Evolutionary conservation across 2,888 invertebrate species (phyloP), one percentile per base, ranked within the genome.

Genomic region (Latrodectus elegans): DNA sequence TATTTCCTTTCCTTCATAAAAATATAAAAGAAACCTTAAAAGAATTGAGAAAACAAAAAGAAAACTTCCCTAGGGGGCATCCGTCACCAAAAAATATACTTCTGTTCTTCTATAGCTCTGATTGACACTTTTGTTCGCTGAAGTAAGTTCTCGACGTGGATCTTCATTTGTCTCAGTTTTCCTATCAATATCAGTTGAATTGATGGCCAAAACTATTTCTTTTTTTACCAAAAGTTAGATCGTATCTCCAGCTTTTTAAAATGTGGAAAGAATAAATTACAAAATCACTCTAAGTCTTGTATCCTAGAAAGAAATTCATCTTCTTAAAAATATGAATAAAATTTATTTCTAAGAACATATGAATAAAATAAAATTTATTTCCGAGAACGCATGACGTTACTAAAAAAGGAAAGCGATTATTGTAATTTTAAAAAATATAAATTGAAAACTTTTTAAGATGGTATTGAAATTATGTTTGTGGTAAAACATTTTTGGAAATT

Each of bases 111-210:
- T 38, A 53, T 53, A 52, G 26, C 71, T 65, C 84, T 84, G 84
- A 84, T 84, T 84, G 84, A 84, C 84, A 84, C 84, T 84, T 84
- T 84, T 78, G 84, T 84, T 77, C 84, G 67, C 60, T 65, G 84
- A 72, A 77, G 73, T 77, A 67, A 83, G 83, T 83, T 77, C 38
- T 22, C 51, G 72, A 14, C 72, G 64, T 38, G 77, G 84, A 84
- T 84, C 78, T 84, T 84, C 84, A 84, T 84, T 84, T 84, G 77
- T 84, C 72, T 84, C 11, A n/a, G 78, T 78, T 84, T 75, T 52
- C 72, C 84, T 77, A 84, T 84, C 78, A 17, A 78, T 84, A 73
- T 84, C 77, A 64, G 49, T 12, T 60, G 60, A 60, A 60, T 64
- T 64, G 64, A 67, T 76, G 67, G 73, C 72, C 78, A 71, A 73